A percentile compares a stretch with the other conserved stretches of the same genome.
These are phyloP conservation scores for Oenanthe oenanthe DNA, from an alignment of 2,113 vertebrate species.

Conservation along the genomic window DNA sequence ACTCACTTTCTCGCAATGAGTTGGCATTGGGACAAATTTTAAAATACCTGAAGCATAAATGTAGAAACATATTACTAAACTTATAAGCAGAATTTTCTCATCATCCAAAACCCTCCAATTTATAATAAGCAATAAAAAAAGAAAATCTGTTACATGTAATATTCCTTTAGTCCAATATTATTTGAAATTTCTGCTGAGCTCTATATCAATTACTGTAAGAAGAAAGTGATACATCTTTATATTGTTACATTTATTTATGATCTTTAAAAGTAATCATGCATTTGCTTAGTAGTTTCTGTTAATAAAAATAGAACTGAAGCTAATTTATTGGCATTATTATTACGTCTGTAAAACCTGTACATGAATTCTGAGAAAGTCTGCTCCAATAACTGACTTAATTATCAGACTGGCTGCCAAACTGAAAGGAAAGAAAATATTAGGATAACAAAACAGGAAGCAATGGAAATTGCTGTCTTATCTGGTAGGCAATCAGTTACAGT, in stretches of 20 bases:
- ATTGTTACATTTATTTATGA: background rate
- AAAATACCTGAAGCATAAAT: no score
- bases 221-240: background rate
- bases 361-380: background rate
- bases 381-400: background rate
- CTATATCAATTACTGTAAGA: background rate
- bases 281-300: background rate
- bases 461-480: background rate
- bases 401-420: background rate
- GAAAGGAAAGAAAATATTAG: background rate
- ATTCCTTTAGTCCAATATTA: background rate
- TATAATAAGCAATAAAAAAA: background rate
- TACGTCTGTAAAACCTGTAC: background rate
- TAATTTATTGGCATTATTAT: background rate
- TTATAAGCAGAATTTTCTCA: background rate
- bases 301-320: background rate
- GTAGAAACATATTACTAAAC: no score
- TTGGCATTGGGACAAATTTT: background rate
- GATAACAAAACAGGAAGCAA: background rate
- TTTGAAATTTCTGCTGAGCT: background rate
- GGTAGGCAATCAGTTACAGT: background rate
- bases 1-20: background rate
- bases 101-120: background rate
- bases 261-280: background rate
- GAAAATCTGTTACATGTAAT: background rate